Base-by-base conservation (phyloP, 2,113 vertebrate genomes). In the Syngnathus floridae region DNA sequence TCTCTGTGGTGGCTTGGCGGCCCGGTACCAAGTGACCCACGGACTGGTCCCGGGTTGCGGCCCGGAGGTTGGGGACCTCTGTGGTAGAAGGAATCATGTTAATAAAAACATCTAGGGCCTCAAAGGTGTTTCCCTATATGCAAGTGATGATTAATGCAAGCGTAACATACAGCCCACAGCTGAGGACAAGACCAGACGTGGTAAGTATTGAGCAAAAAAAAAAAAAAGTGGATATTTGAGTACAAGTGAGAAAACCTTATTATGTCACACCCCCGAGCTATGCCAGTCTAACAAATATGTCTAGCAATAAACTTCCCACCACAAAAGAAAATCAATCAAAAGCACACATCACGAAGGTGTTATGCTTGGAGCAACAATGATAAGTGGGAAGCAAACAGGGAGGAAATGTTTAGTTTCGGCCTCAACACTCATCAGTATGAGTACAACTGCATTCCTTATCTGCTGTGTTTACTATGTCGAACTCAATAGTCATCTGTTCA, bases 401-500 rank as follows among this genome's bases (percentile, higher is more conserved):
- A 57, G 62, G 16, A 35, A 21, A 46, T 8, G 5, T 37, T 48
- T 0, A 51, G 45, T 61, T 70, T 67, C 22, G 60, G 58, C 13
- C 11, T 68, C 57, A 62, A 17, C 59, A 13, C 21, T 41, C 10
- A 14, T 5, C 22, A 64, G 37, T n/a, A 52, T 21, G 1, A 68
- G 65, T 26, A 5, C 1, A 65, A 69, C 61, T 17, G 2, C 5
- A 55, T 56, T 55, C 13, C 40, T 48, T 37, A 40, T 46, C 35
- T 5, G 0, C 1, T 12, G 49, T 26, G 26, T 71, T 67, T 46
- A n/a, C 31, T 69, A 58, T 56, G 17, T 43, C 61, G 26, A 45
- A 59, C 55, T 35, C 2, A 62, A 38, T 14, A 36, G 43, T 62
- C 35, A 57, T 46, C 62, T 55, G 48, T 66, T 57, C 62, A 82